Base-by-base conservation (phyloP, 2,888 invertebrate species). In the Diadegma fenestrale region DNA sequence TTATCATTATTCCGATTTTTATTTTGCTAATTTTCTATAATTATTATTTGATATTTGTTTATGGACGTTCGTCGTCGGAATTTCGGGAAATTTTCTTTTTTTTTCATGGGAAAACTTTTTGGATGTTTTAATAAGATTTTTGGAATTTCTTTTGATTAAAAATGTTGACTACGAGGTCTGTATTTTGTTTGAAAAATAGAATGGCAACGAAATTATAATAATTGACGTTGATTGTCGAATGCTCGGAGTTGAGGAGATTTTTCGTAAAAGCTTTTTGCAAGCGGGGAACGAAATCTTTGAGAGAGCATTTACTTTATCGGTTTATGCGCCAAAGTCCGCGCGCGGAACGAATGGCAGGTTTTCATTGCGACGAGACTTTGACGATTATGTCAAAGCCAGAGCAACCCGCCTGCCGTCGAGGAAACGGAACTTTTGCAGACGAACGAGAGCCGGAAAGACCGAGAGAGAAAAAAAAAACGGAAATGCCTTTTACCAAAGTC, bases 351-450 rank as follows among this genome's bases (percentile, higher is more conserved):
- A 84, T 69, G 64, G n/a, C n/a, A n/a, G n/a, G n/a, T n/a, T 63
- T 69, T 63, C 51, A 33, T 72, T 8, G 0, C 58, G 7, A 8
- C 26, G 51, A 41, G 73, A 80, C 68, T 84, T 77, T 68, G 81
- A 84, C 51, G 77, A 84, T 81, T 84, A 68, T 72, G 84, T 84
- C 84, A 78, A 77, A 84, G 71, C 77, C 81, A 77, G 81, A 72
- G 71, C 48, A 61, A 80, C 58, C 43, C 17, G 69, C 43, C 33
- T 19, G n/a, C n/a, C n/a, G n/a, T n/a, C 22, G 80, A 68, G 51
- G 33, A 33, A 75, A 77, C 71, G 77, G 82, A 81, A 81, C 61
- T 14, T 69, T n/a, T 80, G 19, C 4, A 69, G 78, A 75, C 78
- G 78, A 61, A 37, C n/a, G 41, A 61, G 33, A 63, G 22, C 33